Evolutionary conservation across 2,797 vertebrate genomes (phyloP), one percentile per base, ranked within the genome.

Genomic region (Schizothorax lantsangensis): DNA sequence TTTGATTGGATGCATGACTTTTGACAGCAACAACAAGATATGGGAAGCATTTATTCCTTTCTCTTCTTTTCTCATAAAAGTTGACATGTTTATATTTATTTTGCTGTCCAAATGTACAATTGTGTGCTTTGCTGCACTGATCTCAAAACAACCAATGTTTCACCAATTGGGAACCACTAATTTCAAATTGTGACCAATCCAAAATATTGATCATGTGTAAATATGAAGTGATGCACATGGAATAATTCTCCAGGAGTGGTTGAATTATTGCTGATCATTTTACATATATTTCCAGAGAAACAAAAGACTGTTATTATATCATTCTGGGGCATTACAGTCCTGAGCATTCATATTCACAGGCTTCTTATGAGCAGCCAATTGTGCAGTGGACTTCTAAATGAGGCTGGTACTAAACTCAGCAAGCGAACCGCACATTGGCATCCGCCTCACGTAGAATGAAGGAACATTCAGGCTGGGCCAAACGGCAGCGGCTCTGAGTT

Each of bases 371-470:
- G 84, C 77, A 26, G 62, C 26, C 62, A 52, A 38, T 84, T 84
- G 68, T 84, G 82, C 36, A n/a, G 78, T 84, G 73, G 84, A 79
- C 79, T 86, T 87, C 81, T 74, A 88, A 90, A 90, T 79, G 72
- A 90, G 74, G 81, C 68, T 86, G 69, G 73, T 84, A n/a, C 81
- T 86, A n/a, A 17, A 59, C 81, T 71, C 81, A 84, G 79, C 36
- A 64, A 85, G 62, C 52, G 52, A 85, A 74, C 68, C 36, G 43
- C 43, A 73, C 69, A 92, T 92, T 90, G 83, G 86, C 87, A 88
- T 88, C 86, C 90, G 23, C 81, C 83, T 91, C 91, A 92, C 91
- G 91, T 92, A 91, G 88, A 88, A 90, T 88, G 91, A 92, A 89
- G 79, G 86, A 90, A 83, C 86, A 88, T 86, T 88, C 74, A 86